Evolutionary conservation across 37 sponge, comb jelly and placozoan genomes (phyloP), one percentile per base, ranked within the genome.

Genomic region (Dysidea cf. avara): DNA sequence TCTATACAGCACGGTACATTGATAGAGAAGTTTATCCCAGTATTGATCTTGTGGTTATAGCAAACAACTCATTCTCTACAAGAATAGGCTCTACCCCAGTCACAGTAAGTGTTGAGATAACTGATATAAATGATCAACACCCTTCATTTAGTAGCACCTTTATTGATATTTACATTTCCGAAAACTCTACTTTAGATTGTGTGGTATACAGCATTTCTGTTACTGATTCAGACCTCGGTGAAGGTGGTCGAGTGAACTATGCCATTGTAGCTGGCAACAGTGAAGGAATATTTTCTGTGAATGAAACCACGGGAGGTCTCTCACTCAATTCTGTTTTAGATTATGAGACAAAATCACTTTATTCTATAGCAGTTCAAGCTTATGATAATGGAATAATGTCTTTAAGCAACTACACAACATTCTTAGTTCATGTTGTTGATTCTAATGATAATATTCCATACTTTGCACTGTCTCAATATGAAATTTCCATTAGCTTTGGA

Each of bases 41-140:
- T 2, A 68, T 78, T 47, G 74, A 83, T 18, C 66, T 88, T 33
- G 79, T 80, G 17, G 66, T 88, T 52, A 32, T 83, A 14, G 89
- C 89, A 33, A 79, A 83, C 28, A 88, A 88, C 40, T 71, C 83
- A 1, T 30, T 74, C 34, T 56, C 66, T 6, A n/a, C n/a, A n/a
- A n/a, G n/a, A n/a, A n/a, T n/a, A n/a, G n/a, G n/a, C n/a, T n/a
- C n/a, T n/a, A n/a, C n/a, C n/a, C 55, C 53, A 25, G 28, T 48
- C 0, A 16, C 39, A 14, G 48, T 72, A 18, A 21, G 39, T 35
- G 59, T 91, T 5, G 22, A n/a, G 11, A 36, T 89, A 24, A 43
- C 59, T 2, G 92, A 91, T 66, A 39, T 86, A 20, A 86, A 86
- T 39, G 92, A 91, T 59, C 81, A 82, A 30, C 75, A 79, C 47